Percentiles rank a stretch among this genome's conserved stretches.
These are phyloP conservation scores for Calonectris borealis DNA, from an alignment of 2,113 vertebrate species.

Conservation along the genomic window DNA sequence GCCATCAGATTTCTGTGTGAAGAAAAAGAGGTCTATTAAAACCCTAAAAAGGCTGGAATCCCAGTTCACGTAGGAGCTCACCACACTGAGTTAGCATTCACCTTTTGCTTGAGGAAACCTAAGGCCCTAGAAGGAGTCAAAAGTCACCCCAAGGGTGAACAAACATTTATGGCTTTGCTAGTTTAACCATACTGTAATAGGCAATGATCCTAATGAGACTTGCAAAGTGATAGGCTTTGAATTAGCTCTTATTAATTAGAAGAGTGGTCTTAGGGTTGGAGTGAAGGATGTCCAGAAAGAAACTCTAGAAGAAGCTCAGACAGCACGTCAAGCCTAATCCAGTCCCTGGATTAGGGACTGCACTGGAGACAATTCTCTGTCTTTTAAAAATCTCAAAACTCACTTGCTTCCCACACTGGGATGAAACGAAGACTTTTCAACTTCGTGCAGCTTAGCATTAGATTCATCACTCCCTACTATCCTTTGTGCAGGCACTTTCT, in stretches of 20 bases:
- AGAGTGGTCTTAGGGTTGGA: not conserved
- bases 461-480: not conserved
- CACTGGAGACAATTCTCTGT: not conserved
- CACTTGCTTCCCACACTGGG: not conserved
- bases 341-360: not conserved
- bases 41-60: not conserved
- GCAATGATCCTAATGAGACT: not conserved
- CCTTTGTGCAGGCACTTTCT: not conserved
- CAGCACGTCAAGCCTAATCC: not conserved
- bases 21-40: not conserved
- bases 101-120: not conserved
- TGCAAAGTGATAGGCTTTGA: not conserved
- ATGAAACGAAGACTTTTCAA: not conserved
- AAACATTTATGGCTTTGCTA: not conserved
- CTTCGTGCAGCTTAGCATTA: not conserved
- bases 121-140: not conserved
- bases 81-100: not conserved
- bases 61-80: not conserved
- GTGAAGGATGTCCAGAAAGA: not conserved
- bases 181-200: not conserved
- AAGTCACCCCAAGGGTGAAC: not conserved
- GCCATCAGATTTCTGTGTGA: not conserved
- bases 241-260: not conserved
- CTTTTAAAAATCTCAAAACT: not conserved
- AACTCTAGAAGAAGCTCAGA: not conserved